A percentile compares a stretch with the other conserved stretches of the same genome.
Conservation (phyloP, 1,140 invertebrate genomes). For the Dreissena rostriformis region DNA sequence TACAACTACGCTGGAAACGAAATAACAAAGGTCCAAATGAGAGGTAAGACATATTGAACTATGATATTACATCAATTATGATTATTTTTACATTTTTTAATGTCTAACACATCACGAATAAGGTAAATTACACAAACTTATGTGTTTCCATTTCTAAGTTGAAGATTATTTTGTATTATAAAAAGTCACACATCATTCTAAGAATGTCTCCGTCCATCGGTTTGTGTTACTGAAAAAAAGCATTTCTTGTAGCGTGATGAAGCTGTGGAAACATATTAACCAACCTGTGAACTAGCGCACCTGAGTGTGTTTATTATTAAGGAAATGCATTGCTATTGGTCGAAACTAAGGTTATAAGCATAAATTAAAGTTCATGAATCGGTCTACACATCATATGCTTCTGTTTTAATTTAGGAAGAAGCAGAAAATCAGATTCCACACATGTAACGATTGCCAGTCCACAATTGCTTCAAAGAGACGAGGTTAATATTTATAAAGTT, state of each 20-base stretch:
- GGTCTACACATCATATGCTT: neutral
- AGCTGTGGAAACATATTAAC: no score
- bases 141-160: neutral
- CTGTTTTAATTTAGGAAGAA: conserved; percentile 13
- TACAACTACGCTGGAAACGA: conserved; percentile 80
- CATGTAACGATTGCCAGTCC: neutral
- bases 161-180: neutral
- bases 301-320: no score
- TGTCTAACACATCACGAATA: no score
- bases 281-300: no score
- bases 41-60: conserved; percentile 63
- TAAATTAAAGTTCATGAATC: no score
- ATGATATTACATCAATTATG: neutral
- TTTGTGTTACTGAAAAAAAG: no score
- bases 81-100: neutral
- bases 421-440: neutral
- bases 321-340: no score
- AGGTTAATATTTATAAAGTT: conserved; percentile 19
- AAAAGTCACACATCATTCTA: neutral
- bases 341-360: no score
- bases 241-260: no score
- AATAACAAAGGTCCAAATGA: conserved; percentile 79
- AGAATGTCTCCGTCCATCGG: no score
- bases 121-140: neutral
- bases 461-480: neutral